phyloP scores from a whole-genome alignment of 1,140 invertebrate genomes.

The Drosophila truncata region DNA sequence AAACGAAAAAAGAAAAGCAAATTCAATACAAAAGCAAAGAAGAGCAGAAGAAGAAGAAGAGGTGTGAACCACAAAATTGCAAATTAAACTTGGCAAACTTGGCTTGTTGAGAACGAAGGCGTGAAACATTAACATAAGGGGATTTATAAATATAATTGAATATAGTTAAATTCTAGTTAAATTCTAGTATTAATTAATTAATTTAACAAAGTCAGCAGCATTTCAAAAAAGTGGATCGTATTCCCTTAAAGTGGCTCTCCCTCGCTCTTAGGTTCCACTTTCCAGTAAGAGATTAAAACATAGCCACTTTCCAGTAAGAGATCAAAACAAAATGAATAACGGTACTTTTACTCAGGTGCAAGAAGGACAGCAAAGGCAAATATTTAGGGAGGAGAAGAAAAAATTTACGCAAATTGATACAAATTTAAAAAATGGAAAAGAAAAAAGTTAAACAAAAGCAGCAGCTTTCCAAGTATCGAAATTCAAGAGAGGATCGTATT shows the following conservation, averaged over 20 bases:
- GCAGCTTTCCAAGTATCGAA: neutral
- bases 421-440: neutral
- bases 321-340: too few relatives aligned
- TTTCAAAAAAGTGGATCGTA: too few relatives aligned
- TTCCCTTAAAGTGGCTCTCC: too few relatives aligned
- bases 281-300: too few relatives aligned
- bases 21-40: slow-evolving; percentile 12
- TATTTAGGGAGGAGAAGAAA: too few relatives aligned
- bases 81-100: slow-evolving; percentile 27
- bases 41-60: slow-evolving; percentile 14
- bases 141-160: neutral
- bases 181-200: too few relatives aligned
- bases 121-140: slow-evolving; percentile 9
- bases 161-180: neutral
- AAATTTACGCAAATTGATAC: too few relatives aligned
- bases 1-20: slow-evolving; percentile 7
- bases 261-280: too few relatives aligned
- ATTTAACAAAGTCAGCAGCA: too few relatives aligned
- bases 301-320: too few relatives aligned
- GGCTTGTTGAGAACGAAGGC: neutral
- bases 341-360: too few relatives aligned
- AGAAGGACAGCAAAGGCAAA: too few relatives aligned
- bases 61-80: slow-evolving; percentile 33
- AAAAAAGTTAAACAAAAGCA: neutral
- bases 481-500: neutral